phyloP scores from a whole-genome alignment of 2,797 vertebrate genomes.

The Harpagifer antarcticus region DNA sequence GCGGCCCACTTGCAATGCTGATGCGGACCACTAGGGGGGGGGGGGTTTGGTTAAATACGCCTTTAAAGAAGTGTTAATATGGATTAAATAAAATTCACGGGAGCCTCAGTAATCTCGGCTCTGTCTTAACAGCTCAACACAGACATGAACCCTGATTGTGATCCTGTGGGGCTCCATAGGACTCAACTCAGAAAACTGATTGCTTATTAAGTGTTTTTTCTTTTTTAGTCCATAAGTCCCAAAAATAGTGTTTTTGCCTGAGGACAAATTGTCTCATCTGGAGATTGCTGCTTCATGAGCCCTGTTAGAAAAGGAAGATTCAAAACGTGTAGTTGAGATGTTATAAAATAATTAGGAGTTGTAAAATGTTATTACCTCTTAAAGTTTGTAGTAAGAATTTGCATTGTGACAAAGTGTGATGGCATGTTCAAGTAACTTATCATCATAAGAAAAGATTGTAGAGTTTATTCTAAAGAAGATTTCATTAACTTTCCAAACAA shows the following conservation, averaged over 20 bases:
- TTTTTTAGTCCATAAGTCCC: constrained; percentile 32
- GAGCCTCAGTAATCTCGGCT: constrained; percentile 28
- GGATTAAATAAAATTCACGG: constrained; percentile 42
- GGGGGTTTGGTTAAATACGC: constrained; percentile 33
- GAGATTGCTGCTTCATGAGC: constrained; percentile 19
- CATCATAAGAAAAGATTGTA: background rate
- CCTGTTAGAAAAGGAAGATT: background rate
- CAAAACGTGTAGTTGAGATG: background rate
- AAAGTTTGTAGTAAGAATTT: background rate
- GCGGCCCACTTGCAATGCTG: too few species aligned
- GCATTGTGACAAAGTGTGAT: background rate
- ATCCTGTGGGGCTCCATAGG: constrained; percentile 21
- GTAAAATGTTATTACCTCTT: background rate
- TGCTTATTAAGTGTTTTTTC: constrained; percentile 33
- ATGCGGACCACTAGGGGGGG: too few species aligned
- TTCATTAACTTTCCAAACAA: background rate
- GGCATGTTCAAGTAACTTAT: background rate
- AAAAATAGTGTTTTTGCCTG: constrained; percentile 23
- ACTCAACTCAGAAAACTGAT: constrained; percentile 34
- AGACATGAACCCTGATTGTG: constrained; percentile 35
- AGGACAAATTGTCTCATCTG: constrained; percentile 28
- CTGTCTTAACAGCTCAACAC: constrained; percentile 34
- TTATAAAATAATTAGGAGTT: background rate
- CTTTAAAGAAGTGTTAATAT: constrained; percentile 31
- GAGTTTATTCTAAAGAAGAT: background rate